Percentiles rank a stretch among this genome's conserved stretches.
Evolutionary conservation across 2,797 vertebrate species (phyloP).

Genomic region (Stomatorhinus walkeri): DNA sequence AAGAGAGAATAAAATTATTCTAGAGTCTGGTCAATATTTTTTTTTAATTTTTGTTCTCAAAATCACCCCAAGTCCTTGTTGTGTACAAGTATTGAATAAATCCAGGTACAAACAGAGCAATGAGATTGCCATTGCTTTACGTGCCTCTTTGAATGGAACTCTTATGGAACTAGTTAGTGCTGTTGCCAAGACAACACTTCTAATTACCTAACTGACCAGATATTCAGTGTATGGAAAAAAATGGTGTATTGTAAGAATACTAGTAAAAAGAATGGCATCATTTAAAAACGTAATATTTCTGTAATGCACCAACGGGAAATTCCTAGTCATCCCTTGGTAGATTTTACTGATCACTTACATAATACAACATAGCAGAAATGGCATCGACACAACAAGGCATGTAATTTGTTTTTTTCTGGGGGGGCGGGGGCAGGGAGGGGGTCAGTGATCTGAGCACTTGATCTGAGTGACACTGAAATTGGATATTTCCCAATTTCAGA

Average conservation of each 20-base stretch:
- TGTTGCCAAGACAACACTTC: conserved; percentile 44
- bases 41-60: conserved; percentile 23
- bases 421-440: not conserved
- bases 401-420: not conserved
- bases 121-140: conserved; percentile 39
- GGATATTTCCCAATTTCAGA: not conserved
- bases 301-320: not conserved
- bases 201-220: conserved; percentile 57
- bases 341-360: not conserved
- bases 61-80: conserved; percentile 35
- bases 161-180: conserved; percentile 48
- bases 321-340: not conserved
- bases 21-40: conserved; percentile 19
- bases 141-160: conserved; percentile 43
- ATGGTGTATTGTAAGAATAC: conserved; percentile 47
- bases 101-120: conserved; percentile 37
- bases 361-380: not conserved
- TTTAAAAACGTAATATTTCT: conserved; percentile 36
- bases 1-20: not conserved
- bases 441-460: not conserved
- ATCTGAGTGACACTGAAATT: not conserved
- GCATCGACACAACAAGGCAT: not conserved
- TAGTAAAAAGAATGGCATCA: conserved; percentile 28
- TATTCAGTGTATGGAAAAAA: conserved; percentile 47
- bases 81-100: conserved; percentile 44